A percentile compares a stretch with the other conserved stretches of the same genome.
Evolutionary conservation across 2,888 invertebrate genomes (phyloP).

Genomic region (Callyntrura guangdongensis): DNA sequence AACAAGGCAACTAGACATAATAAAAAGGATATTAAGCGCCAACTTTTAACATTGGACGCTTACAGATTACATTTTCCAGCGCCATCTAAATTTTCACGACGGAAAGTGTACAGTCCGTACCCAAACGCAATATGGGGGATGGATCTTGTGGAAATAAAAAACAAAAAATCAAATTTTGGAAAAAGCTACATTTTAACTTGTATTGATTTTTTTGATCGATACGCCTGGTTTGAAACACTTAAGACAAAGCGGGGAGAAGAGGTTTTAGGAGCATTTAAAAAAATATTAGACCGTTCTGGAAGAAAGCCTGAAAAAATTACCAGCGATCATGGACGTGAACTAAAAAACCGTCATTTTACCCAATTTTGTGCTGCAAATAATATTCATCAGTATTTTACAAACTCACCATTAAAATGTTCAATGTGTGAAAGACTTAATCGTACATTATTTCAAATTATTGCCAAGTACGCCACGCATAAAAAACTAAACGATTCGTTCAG

Average conservation of each 20-base stretch:
- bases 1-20: not conserved
- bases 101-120: slow-evolving; percentile 60
- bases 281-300: slow-evolving; percentile 62
- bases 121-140: slow-evolving; percentile 72
- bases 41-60: slow-evolving; percentile 80
- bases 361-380: slow-evolving; percentile 26
- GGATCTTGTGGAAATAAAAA: slow-evolving; percentile 74
- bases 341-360: slow-evolving; percentile 29
- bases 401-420: slow-evolving; percentile 42
- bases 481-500: slow-evolving; percentile 56
- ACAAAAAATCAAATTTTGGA: slow-evolving; percentile 67
- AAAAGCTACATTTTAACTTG: slow-evolving; percentile 75
- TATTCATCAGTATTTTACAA: slow-evolving; percentile 45
- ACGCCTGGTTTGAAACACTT: slow-evolving; percentile 79
- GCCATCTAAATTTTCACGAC: slow-evolving; percentile 53
- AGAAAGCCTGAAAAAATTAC: slow-evolving; percentile 52
- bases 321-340: slow-evolving; percentile 73
- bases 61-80: slow-evolving; percentile 84
- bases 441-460: slow-evolving; percentile 55
- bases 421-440: slow-evolving; percentile 50
- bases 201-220: slow-evolving; percentile 81
- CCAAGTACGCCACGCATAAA: slow-evolving; percentile 53
- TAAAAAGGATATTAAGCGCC: not conserved
- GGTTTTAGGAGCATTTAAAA: slow-evolving; percentile 73
- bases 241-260: slow-evolving; percentile 72